Evolutionary conservation across 2,888 invertebrate species (phyloP), one percentile per base, ranked within the genome.

Genomic region (Eristalis arbustorum): DNA sequence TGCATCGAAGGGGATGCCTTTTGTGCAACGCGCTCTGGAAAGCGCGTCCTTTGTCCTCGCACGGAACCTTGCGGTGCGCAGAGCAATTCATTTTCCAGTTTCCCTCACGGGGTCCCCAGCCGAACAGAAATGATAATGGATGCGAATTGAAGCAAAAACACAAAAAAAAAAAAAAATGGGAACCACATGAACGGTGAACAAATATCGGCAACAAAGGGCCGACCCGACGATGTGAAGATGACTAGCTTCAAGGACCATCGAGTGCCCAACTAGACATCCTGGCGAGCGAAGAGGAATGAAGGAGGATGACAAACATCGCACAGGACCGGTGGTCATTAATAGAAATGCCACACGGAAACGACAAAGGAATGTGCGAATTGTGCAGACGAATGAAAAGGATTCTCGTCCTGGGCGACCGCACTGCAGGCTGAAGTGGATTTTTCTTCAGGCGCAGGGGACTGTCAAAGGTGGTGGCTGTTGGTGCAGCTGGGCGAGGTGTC

Each of bases 181-280:
- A 18, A 5, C 8, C 49, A 59, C 49, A 73, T 34, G 37, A 72
- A 76, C 56, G 13, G 8, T 31, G 42, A 63, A 49, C 49, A 49
- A n/a, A 49, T 18, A 49, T 49, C 18, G 56, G 31, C 62, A 72
- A 85, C 78, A 87, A 87, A 49, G 18, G 18, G n/a, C 3, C 42
- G 42, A 42, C 42, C 42, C 14, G 42, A 42, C 23, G 31, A 31
- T 31, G 66, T 66, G 23, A 77, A 56, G 37, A 69, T 42, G 63
- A 71, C 28, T 49, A 28, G 62, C 71, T 75, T 72, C 62, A 84
- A 85, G 82, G 73, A 31, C 69, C 85, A 67, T 83, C 64, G 71
- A 87, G 85, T 87, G 67, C 69, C 57, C 59, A 62, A 87, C 82
- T 78, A 87, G 85, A 87, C 85, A 78, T 83, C 78, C 77, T 83